Evolutionary conservation across 2,797 vertebrate genomes (phyloP).

Genomic region (Etheostoma nigrum): DNA sequence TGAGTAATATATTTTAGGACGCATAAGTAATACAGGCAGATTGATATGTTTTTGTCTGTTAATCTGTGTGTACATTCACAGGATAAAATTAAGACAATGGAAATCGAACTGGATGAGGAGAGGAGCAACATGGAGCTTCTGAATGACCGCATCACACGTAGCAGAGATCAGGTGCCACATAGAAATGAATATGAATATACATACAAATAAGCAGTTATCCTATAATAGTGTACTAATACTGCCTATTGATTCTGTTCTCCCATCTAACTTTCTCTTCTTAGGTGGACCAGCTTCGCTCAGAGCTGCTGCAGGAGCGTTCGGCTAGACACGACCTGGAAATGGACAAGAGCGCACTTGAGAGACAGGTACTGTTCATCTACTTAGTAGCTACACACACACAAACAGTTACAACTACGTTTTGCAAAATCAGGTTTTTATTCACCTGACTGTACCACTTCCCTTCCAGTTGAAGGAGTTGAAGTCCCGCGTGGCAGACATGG

Average conservation of each 20-base stretch:
- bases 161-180: constrained; percentile 90
- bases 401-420: background rate
- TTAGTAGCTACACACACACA: no score
- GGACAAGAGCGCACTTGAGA: constrained; percentile 92
- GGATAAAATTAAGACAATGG: constrained; percentile 92
- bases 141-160: constrained; percentile 89
- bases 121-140: constrained; percentile 89
- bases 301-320: constrained; percentile 94
- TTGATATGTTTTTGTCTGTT: background rate
- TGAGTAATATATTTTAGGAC: background rate
- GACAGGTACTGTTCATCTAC: constrained; percentile 85
- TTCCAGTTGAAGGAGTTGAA: constrained; percentile 92
- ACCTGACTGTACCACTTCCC: background rate
- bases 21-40: background rate
- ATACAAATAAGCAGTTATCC: constrained; percentile 49
- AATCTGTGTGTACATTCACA: constrained; percentile 57
- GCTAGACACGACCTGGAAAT: constrained; percentile 94
- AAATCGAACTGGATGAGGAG: constrained; percentile 94
- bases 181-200: constrained; percentile 41
- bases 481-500: constrained; percentile 88
- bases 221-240: background rate
- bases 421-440: background rate
- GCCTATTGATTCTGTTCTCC: background rate
- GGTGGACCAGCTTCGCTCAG: constrained; percentile 93
- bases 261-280: constrained; percentile 52